phyloP scores from a whole-genome alignment of 2,797 vertebrate species.

The Cryptoprocta ferox region DNA sequence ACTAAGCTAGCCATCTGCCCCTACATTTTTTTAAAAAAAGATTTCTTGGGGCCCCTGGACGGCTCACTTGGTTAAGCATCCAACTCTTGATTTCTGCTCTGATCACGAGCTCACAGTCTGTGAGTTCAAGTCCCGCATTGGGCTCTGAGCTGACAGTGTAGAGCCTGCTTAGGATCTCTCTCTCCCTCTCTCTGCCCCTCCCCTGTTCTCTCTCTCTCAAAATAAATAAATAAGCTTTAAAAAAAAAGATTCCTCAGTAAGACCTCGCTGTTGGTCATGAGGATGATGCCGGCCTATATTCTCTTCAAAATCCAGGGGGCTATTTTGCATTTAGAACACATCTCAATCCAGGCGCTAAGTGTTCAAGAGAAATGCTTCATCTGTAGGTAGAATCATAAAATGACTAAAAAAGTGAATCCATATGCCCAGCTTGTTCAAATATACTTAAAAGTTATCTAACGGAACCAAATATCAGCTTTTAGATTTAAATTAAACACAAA shows the following conservation, averaged over 20 bases:
- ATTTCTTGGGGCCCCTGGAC: no score
- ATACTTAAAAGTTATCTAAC: background rate
- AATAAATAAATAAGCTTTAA: no score
- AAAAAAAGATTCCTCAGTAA: background rate
- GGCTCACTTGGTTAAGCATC: no score
- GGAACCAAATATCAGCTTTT: background rate
- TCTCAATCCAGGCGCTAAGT: background rate
- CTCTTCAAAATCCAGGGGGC: background rate
- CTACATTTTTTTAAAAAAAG: no score
- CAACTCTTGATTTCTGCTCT: no score
- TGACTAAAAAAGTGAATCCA: background rate
- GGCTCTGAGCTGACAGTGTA: no score
- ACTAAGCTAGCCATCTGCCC: no score
- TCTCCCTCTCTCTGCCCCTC: no score
- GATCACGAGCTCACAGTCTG: no score
- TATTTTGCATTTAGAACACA: background rate
- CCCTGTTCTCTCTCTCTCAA: no score
- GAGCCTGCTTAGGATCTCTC: no score
- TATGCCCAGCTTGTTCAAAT: background rate
- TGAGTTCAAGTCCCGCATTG: no score
- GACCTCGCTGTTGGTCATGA: background rate
- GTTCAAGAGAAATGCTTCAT: background rate
- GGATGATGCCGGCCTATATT: background rate
- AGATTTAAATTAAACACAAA: background rate
- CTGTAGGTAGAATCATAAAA: background rate